These are phyloP conservation scores for Globodera rostochiensis DNA, from an alignment of 1,140 invertebrate genomes.

Conservation along the genomic window DNA sequence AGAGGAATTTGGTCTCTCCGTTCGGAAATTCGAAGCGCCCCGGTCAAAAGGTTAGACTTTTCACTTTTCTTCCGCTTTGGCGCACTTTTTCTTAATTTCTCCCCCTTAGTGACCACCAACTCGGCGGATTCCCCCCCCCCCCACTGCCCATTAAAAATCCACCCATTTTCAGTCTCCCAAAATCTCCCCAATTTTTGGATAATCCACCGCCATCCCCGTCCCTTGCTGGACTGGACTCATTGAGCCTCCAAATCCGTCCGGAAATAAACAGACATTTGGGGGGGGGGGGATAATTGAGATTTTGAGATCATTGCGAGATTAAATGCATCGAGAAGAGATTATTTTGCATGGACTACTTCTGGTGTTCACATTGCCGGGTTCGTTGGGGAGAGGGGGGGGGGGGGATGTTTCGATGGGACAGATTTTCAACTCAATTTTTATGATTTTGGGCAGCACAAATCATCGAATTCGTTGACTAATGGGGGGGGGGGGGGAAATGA, in stretches of 20 bases:
- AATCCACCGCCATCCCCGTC: background rate
- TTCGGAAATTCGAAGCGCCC: too few relatives aligned
- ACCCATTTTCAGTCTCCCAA: background rate
- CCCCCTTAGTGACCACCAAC: too few relatives aligned
- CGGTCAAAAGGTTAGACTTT: background rate
- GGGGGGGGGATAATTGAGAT: background rate
- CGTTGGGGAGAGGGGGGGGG: background rate
- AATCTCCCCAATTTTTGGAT: background rate
- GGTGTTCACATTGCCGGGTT: background rate
- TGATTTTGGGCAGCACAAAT: too few relatives aligned
- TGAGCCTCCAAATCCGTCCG: conserved; percentile 5
- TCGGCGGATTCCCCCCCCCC: too few relatives aligned
- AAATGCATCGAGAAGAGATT: background rate
- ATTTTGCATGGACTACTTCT: background rate
- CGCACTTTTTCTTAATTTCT: background rate
- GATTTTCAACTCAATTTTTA: too few relatives aligned
- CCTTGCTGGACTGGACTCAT: background rate
- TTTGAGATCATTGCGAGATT: background rate
- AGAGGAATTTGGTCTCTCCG: too few relatives aligned
- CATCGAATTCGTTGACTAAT: too few relatives aligned
- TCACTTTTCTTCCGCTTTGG: background rate
- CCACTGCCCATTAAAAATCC: background rate
- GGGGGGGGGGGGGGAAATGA: too few relatives aligned
- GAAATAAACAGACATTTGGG: conserved; percentile 4
- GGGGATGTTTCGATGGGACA: too few relatives aligned